Conservation (phyloP, 2,888 invertebrate species). For the Dermolepida albohirtum region DNA sequence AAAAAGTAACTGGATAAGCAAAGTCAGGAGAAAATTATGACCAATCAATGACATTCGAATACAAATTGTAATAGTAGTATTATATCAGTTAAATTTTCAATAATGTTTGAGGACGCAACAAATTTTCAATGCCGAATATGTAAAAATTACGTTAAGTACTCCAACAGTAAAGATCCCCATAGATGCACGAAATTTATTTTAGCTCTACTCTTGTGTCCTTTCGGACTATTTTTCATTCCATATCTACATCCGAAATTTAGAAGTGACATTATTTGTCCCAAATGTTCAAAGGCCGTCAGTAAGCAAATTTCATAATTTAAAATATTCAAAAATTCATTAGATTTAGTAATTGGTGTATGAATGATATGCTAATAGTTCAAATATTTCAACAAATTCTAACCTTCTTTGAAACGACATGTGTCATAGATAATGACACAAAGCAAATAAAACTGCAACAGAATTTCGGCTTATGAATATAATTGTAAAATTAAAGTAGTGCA, state of each 20-base stretch:
- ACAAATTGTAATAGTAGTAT: too few relatives aligned
- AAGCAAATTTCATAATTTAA: conserved; percentile 11
- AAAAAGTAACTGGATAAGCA: too few relatives aligned
- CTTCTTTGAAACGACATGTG: conserved; percentile 22
- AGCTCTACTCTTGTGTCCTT: conserved; percentile 48
- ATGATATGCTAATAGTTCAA: too few relatives aligned
- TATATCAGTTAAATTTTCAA: conserved; percentile 8
- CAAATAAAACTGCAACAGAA: conserved; percentile 24
- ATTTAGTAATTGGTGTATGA: too few relatives aligned
- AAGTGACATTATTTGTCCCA: conserved; percentile 42
- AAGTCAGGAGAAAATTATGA: too few relatives aligned
- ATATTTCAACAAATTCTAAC: conserved; percentile 1
- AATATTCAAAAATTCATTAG: background rate
- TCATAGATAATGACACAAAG: conserved; percentile 29
- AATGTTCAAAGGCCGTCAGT: conserved; percentile 40
- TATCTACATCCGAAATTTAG: conserved; percentile 48
- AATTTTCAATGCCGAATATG: conserved; percentile 40
- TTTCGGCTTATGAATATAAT: conserved; percentile 41
- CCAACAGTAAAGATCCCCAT: conserved; percentile 39
- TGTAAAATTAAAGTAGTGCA: conserved; percentile 39
- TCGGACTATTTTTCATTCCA: conserved; percentile 49
- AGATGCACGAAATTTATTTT: conserved; percentile 47
- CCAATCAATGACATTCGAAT: too few relatives aligned
- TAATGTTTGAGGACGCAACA: conserved; percentile 23
- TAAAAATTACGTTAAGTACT: conserved; percentile 32